Evolutionary conservation across 2,113 vertebrate species (phyloP).

Genomic region (Malurus cyaneus): DNA sequence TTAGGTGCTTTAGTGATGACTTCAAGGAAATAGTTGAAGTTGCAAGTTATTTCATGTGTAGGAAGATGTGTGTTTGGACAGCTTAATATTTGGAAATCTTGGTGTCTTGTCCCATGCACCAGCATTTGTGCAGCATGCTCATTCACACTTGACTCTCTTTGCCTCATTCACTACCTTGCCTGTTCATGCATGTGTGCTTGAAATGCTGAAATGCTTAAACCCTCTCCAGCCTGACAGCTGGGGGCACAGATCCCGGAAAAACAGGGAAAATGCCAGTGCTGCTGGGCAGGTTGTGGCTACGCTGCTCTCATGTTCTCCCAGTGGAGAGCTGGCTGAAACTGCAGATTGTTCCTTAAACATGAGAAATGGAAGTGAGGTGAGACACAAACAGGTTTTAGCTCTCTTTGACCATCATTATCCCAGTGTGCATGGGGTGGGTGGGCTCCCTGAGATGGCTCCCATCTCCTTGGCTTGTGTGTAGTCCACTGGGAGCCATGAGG

Average conservation of each 20-base stretch:
- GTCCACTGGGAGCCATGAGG: fast-evolving
- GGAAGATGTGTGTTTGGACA: not conserved
- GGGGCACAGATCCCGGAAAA: not conserved
- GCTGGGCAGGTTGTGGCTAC: fast-evolving
- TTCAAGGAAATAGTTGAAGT: not conserved
- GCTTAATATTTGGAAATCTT: not conserved
- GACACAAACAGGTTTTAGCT: not conserved
- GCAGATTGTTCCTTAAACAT: not conserved
- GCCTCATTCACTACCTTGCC: not conserved
- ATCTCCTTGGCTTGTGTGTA: not conserved
- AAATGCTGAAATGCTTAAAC: not conserved
- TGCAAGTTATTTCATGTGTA: not conserved
- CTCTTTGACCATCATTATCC: not conserved
- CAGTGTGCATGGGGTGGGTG: fast-evolving
- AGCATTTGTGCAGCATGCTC: not conserved
- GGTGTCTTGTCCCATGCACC: not conserved
- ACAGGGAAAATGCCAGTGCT: not conserved
- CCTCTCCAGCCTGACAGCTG: not conserved
- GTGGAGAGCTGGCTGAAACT: not conserved
- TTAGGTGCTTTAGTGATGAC: not conserved
- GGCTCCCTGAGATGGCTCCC: fast-evolving
- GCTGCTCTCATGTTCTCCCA: fast-evolving
- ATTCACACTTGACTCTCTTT: not conserved
- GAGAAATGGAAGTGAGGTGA: not conserved
- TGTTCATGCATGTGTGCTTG: not conserved